Conservation (phyloP, 2,888 invertebrate species). For the Apotomis capreana region DNA sequence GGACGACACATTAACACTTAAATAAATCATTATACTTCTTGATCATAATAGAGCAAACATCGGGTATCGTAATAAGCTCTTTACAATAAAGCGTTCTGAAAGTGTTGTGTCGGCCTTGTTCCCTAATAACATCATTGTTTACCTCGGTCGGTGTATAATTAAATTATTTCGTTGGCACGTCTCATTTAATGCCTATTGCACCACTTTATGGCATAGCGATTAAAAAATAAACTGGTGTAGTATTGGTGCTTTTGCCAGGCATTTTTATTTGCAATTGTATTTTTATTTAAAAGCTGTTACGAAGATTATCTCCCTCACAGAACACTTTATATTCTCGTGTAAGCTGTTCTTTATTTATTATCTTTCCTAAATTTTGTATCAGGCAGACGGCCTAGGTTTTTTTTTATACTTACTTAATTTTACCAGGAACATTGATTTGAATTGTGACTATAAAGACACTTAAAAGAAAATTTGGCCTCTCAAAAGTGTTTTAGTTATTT, state of each 20-base stretch:
- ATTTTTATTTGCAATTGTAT: no score
- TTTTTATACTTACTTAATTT: no score
- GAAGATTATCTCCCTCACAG: no score
- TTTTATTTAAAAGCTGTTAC: no score
- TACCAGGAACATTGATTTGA: no score
- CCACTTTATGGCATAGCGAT: conserved; percentile 8
- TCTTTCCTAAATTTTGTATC: no score
- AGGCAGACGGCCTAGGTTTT: no score
- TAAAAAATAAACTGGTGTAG: not conserved
- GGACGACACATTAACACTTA: not conserved
- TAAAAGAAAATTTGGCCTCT: no score
- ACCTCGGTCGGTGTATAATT: conserved; percentile 30
- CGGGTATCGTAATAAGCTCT: not conserved
- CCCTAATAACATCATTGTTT: conserved; percentile 25
- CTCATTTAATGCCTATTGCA: conserved; percentile 13
- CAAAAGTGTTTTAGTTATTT: no score
- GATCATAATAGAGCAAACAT: not conserved
- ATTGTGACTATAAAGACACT: no score
- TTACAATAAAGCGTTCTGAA: conserved; percentile 21
- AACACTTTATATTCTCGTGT: no score
- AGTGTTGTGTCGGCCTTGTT: conserved; percentile 18
- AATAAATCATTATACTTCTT: not conserved
- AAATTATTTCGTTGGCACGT: conserved; percentile 33
- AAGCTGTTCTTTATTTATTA: no score
- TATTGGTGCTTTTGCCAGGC: not conserved